Percentiles rank a stretch among this genome's conserved stretches.
Conservation (phyloP, 2,797 vertebrate species). For the Myripristis murdjan region DNA sequence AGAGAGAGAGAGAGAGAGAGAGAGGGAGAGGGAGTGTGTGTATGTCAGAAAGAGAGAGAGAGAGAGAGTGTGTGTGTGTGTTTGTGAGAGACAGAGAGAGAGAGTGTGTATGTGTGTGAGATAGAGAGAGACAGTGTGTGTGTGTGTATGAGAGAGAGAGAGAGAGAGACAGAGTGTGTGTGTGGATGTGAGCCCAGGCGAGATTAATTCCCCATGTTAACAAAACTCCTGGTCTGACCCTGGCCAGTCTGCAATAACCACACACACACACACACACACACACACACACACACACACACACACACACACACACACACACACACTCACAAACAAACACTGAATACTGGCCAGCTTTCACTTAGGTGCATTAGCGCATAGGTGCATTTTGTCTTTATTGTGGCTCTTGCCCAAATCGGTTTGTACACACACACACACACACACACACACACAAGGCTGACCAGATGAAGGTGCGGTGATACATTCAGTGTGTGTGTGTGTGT, state of each 20-base stretch:
- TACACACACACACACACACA: background rate
- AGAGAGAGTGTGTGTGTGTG: conserved; percentile 37
- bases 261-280: conserved; percentile 9
- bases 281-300: conserved; percentile 5
- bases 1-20: too few relatives aligned
- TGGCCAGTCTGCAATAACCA: conserved; percentile 4
- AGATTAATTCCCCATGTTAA: conserved; percentile 69
- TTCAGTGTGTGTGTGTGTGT: too few relatives aligned
- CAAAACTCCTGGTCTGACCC: conserved; percentile 52
- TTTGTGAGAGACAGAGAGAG: too few relatives aligned
- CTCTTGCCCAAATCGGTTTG: conserved; percentile 27
- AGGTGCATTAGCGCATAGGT: conserved; percentile 53
- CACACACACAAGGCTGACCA: background rate
- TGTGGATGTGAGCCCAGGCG: conserved; percentile 38
- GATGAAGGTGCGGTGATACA: background rate
- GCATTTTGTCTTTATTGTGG: conserved; percentile 25
- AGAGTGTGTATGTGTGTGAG: too few relatives aligned
- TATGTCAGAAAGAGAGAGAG: too few relatives aligned
- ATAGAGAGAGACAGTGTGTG: too few relatives aligned
- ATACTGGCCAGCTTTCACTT: conserved; percentile 36
- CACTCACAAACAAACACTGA: conserved; percentile 10
- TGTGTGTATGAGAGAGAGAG: too few relatives aligned
- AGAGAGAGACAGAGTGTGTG: too few relatives aligned
- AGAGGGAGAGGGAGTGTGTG: too few relatives aligned
- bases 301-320: background rate